These are phyloP conservation scores for Uria aalge DNA, from an alignment of 2,113 vertebrate species.

Conservation along the genomic window DNA sequence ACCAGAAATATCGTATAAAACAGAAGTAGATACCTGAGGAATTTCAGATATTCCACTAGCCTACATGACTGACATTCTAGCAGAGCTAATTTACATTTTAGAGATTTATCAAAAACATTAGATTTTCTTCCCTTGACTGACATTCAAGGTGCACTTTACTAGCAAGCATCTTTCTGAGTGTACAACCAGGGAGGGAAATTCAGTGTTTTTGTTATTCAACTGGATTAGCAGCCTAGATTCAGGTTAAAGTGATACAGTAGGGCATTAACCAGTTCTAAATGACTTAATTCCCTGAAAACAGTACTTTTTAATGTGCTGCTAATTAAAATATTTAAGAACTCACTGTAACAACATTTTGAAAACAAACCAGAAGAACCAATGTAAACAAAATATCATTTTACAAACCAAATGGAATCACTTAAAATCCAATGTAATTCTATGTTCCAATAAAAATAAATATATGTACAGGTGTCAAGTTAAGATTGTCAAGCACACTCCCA, in stretches of 20 bases:
- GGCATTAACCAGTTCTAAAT: slow-evolving; percentile 46
- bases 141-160: background rate
- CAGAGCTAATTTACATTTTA: background rate
- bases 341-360: slow-evolving; percentile 59
- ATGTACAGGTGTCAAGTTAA: slow-evolving; percentile 52
- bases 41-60: background rate
- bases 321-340: slow-evolving; percentile 65
- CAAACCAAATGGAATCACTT: slow-evolving; percentile 47
- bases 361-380: slow-evolving; percentile 44
- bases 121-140: background rate
- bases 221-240: slow-evolving; percentile 53
- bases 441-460: slow-evolving; percentile 58
- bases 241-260: slow-evolving; percentile 48
- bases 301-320: slow-evolving; percentile 56
- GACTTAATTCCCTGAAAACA: slow-evolving; percentile 58
- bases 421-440: slow-evolving; percentile 43
- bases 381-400: slow-evolving; percentile 59
- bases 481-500: slow-evolving; percentile 2
- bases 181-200: slow-evolving; percentile 4
- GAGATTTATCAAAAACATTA: background rate
- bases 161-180: background rate
- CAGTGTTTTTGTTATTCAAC: slow-evolving; percentile 64
- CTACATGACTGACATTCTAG: background rate
- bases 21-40: background rate
- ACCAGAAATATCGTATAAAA: background rate